These are phyloP conservation scores for Deilephila elpenor DNA, from an alignment of 2,888 invertebrate species.

Conservation along the genomic window DNA sequence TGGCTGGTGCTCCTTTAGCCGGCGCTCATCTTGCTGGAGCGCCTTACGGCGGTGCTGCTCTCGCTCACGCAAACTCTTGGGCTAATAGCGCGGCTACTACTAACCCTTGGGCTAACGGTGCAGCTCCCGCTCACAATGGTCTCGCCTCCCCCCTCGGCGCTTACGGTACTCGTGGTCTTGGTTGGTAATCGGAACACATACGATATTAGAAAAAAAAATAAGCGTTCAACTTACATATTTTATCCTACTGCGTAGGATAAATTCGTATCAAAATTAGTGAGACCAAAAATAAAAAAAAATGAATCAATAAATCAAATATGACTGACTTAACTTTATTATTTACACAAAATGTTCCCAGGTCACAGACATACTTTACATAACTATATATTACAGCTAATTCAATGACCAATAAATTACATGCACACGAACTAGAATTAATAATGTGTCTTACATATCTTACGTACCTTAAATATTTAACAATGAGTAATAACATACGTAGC, in stretches of 20 bases:
- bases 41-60: neutral
- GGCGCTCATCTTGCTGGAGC: neutral
- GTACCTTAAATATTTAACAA: too few species aligned
- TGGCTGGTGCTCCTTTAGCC: conserved; percentile 15
- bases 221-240: neutral
- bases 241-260: conserved; percentile 4
- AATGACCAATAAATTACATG: too few species aligned
- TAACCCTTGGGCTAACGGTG: conserved; percentile 34
- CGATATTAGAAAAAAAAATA: conserved; percentile 1
- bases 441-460: too few species aligned
- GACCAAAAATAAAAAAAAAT: conserved; percentile 4
- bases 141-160: conserved; percentile 10
- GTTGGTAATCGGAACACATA: conserved; percentile 33
- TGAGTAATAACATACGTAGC: too few species aligned
- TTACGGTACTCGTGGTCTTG: conserved; percentile 34
- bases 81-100: conserved; percentile 4
- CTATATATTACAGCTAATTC: too few species aligned
- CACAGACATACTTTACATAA: too few species aligned
- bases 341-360: too few species aligned
- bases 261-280: conserved; percentile 42
- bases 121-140: conserved; percentile 26
- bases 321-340: too few species aligned
- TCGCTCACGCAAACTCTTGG: conserved; percentile 11
- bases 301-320: too few species aligned
- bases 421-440: too few species aligned